Percentiles rank a stretch among this genome's conserved stretches.
phyloP scores from a whole-genome alignment of 2,888 invertebrate genomes.

The Hirtodrosophila alboralis region DNA sequence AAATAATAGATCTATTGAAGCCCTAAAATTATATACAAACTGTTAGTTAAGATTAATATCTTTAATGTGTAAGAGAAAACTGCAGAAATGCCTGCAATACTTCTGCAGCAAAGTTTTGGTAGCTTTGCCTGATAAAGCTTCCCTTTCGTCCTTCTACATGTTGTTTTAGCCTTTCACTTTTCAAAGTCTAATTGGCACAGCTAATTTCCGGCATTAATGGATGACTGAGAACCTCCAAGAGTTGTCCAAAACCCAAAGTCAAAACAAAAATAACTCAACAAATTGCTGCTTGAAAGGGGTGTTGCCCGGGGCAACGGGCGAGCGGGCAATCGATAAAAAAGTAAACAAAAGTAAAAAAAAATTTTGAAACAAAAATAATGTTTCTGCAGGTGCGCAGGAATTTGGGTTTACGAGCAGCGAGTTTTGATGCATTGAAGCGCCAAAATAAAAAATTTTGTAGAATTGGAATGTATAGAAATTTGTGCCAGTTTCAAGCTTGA shows the following conservation, averaged over 20 bases:
- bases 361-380: slow-evolving; percentile 24
- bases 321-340: slow-evolving; percentile 67
- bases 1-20: too few species aligned
- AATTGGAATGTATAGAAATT: slow-evolving; percentile 32
- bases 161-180: slow-evolving; percentile 40
- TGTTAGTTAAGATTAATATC: background rate
- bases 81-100: background rate
- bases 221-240: slow-evolving; percentile 36
- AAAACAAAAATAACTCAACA: slow-evolving; percentile 47
- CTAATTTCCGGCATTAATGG: slow-evolving; percentile 61
- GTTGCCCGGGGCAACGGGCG: slow-evolving; percentile 60
- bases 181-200: slow-evolving; percentile 50
- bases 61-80: background rate
- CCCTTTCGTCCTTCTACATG: slow-evolving; percentile 18
- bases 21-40: too few species aligned
- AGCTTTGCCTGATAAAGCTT: slow-evolving; percentile 4
- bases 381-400: slow-evolving; percentile 62
- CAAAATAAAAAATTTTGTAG: slow-evolving; percentile 33
- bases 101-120: slow-evolving; percentile 9
- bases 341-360: slow-evolving; percentile 59
- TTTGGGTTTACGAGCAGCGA: slow-evolving; percentile 59
- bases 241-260: slow-evolving; percentile 37
- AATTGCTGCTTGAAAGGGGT: background rate
- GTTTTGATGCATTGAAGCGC: slow-evolving; percentile 15
- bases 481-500: slow-evolving; percentile 60